Percentiles rank a stretch among this genome's conserved stretches.
Evolutionary conservation across 2,888 invertebrate species (phyloP).

Genomic region (Heliconius aoede): DNA sequence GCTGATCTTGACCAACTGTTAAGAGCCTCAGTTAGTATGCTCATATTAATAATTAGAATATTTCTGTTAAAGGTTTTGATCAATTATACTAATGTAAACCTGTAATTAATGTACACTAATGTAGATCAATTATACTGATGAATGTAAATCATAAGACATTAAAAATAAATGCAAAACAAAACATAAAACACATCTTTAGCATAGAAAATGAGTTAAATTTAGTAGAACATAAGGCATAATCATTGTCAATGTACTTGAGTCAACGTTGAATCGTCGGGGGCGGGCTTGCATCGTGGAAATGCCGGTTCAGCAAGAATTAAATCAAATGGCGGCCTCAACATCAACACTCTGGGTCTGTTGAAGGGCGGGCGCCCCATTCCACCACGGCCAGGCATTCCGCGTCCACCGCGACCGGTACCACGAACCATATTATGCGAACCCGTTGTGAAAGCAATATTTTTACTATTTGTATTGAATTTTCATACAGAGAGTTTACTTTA

Average conservation of each 20-base stretch:
- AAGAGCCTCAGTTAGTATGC: no score
- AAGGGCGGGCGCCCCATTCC: conserved; percentile 82
- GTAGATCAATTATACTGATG: no score
- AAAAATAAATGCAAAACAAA: not conserved
- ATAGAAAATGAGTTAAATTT: not conserved
- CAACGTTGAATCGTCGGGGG: conserved; percentile 92
- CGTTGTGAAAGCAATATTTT: not conserved
- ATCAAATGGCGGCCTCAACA: conserved; percentile 92
- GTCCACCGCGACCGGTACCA: conserved; percentile 86
- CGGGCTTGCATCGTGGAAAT: conserved; percentile 92
- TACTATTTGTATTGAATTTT: not conserved
- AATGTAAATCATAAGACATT: not conserved
- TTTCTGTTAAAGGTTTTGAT: no score
- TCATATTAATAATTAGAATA: no score
- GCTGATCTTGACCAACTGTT: not conserved
- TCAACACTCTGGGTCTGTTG: conserved; percentile 72
- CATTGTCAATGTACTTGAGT: conserved; percentile 84
- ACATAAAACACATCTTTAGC: not conserved
- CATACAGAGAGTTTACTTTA: not conserved
- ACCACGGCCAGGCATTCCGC: conserved; percentile 86
- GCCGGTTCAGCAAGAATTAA: conserved; percentile 93
- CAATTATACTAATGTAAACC: no score
- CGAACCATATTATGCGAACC: conserved; percentile 85
- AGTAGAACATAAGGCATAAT: not conserved
- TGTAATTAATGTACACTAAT: no score